phyloP scores from a whole-genome alignment of 2,797 vertebrate genomes.

The Hyperoplus immaculatus region DNA sequence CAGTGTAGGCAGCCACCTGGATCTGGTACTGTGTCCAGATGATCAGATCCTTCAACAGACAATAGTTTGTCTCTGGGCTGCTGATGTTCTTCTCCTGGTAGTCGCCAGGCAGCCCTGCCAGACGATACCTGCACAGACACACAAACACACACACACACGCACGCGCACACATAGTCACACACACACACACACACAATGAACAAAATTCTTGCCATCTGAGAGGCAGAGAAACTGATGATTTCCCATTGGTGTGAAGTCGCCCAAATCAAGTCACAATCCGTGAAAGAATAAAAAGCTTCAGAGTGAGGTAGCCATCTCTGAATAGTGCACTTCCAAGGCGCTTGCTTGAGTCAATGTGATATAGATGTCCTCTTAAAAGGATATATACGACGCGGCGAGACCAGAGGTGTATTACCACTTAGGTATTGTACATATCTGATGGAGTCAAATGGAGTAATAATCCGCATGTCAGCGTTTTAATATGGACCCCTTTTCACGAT shows the following conservation, averaged over 20 bases:
- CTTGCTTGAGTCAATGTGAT: conserved; percentile 48
- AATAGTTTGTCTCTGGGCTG: conserved; percentile 96
- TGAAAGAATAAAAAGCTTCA: conserved; percentile 41
- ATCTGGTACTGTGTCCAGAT: conserved; percentile 99
- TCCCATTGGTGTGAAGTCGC: conserved; percentile 9
- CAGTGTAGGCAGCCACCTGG: conserved; percentile 96
- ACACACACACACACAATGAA: conserved; percentile 6
- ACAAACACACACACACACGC: conserved; percentile 32
- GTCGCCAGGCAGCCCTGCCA: conserved; percentile 94
- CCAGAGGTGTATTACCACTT: conserved; percentile 54
- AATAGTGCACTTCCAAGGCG: conserved; percentile 60
- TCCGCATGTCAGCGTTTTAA: conserved; percentile 72
- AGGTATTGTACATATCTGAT: conserved; percentile 71
- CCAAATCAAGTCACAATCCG: conserved; percentile 14
- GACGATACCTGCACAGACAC: conserved; percentile 89
- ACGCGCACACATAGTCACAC: conserved; percentile 41
- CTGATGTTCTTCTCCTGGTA: conserved; percentile 96
- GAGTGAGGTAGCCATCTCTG: conserved; percentile 26
- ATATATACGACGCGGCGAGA: conserved; percentile 51
- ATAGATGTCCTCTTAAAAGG: conserved; percentile 69
- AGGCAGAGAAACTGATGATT: conserved; percentile 2
- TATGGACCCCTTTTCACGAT: conserved; percentile 51
- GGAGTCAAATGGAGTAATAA: conserved; percentile 70
- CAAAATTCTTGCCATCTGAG: no score
- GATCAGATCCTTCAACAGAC: conserved; percentile 94